Evolutionary conservation across 2,797 vertebrate genomes (phyloP).

Genomic region (Anguilla pacifica): DNA sequence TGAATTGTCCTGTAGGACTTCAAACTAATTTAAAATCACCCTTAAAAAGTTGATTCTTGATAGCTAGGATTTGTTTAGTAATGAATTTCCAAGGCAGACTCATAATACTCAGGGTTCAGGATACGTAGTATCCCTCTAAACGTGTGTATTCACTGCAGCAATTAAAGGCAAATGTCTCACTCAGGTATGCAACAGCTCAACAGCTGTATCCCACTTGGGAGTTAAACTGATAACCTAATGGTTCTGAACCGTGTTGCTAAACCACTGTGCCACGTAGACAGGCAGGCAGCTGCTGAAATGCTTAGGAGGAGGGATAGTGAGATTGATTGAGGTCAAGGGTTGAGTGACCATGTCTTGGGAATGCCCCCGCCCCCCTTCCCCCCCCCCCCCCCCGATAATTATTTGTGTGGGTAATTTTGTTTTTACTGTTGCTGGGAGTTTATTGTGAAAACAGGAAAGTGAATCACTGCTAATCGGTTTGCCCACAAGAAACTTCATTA

Average conservation of each 20-base stretch:
- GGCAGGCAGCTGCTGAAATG: neutral
- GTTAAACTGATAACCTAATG: neutral
- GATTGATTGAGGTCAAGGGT: constrained; percentile 15
- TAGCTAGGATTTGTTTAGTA: no score
- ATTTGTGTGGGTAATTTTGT: neutral
- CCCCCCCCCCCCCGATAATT: neutral
- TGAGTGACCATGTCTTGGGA: neutral
- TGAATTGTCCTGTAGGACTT: no score
- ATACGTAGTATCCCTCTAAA: neutral
- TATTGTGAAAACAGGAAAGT: constrained; percentile 20
- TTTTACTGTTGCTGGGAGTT: constrained; percentile 21
- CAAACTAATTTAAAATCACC: neutral
- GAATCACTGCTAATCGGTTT: constrained; percentile 3
- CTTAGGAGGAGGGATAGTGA: neutral
- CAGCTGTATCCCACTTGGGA: neutral
- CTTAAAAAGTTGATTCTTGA: neutral
- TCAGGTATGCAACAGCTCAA: neutral
- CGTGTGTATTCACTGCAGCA: neutral
- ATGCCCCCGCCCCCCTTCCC: neutral
- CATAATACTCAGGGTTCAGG: neutral
- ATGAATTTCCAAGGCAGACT: neutral
- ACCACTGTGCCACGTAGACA: neutral
- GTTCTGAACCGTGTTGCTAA: neutral
- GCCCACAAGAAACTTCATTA: constrained; percentile 6
- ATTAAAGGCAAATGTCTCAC: neutral